These are phyloP conservation scores for Apteryx owenii DNA, from an alignment of 2,113 vertebrate genomes.

Conservation along the genomic window DNA sequence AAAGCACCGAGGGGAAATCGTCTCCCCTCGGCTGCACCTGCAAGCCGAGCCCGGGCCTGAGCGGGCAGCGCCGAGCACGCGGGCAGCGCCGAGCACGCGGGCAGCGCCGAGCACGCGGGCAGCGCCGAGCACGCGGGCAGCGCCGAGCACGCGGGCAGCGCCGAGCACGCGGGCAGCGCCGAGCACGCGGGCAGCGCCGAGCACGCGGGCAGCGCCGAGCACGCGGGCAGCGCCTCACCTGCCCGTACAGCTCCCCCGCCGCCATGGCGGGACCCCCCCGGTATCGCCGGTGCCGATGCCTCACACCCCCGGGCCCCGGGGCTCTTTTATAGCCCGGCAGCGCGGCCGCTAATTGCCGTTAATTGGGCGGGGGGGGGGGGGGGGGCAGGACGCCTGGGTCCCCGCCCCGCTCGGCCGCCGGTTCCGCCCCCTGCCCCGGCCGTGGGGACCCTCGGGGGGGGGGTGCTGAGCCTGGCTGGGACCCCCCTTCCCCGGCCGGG, in stretches of 20 bases:
- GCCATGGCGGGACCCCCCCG: accelerated
- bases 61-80: no score
- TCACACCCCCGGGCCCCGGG: accelerated
- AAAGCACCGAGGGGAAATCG: no score
- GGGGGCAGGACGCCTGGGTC: background rate
- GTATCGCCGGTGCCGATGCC: background rate
- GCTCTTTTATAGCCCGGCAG: background rate
- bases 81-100: no score
- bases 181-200: no score
- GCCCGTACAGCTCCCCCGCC: accelerated
- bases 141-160: no score
- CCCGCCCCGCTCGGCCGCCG: accelerated
- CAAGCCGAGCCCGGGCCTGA: no score
- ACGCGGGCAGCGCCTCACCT: background rate
- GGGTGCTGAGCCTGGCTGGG: background rate
- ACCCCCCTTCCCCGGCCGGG: background rate
- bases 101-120: no score
- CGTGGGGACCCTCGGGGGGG: no score
- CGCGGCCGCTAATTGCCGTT: background rate
- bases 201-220: no score
- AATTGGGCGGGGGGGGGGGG: background rate
- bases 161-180: no score
- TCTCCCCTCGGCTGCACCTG: no score
- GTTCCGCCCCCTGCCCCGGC: background rate
- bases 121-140: no score